These are phyloP conservation scores for Brachyptera putata DNA, from an alignment of 2,888 invertebrate genomes.

Conservation along the genomic window DNA sequence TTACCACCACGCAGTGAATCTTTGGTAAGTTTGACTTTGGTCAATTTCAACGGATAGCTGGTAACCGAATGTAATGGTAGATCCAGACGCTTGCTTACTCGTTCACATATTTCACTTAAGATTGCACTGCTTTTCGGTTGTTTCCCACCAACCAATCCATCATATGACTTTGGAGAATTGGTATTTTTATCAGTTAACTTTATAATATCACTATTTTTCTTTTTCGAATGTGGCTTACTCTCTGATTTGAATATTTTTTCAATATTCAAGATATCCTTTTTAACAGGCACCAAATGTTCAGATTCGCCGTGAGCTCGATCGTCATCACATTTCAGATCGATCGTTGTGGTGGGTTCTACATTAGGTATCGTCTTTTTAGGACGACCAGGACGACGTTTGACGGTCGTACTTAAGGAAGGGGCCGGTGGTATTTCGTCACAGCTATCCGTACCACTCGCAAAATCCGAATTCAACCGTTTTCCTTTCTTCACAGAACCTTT, in stretches of 20 bases:
- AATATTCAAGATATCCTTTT: constrained; percentile 1
- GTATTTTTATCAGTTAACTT: too few relatives aligned
- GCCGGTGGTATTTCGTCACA: constrained; percentile 31
- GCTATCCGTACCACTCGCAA: constrained; percentile 30
- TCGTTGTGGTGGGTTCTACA: constrained; percentile 33
- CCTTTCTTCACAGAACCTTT: constrained; percentile 37
- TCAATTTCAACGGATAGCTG: constrained; percentile 11
- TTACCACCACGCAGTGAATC: constrained; percentile 8
- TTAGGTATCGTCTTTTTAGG: constrained; percentile 40
- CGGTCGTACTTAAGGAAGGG: constrained; percentile 29
- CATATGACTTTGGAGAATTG: too few relatives aligned
- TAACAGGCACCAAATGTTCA: not conserved
- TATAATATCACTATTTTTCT: constrained; percentile 25
- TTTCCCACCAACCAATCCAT: not conserved
- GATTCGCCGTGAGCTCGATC: too few relatives aligned
- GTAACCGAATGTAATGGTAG: constrained; percentile 12
- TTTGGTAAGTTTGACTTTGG: constrained; percentile 18
- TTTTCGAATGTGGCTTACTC: not conserved
- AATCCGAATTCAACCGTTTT: constrained; percentile 19
- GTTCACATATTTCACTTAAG: constrained; percentile 42
- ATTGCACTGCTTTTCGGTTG: constrained; percentile 28
- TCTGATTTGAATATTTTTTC: not conserved
- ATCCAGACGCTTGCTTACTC: constrained; percentile 41
- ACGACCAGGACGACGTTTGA: constrained; percentile 39
- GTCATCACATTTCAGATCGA: not conserved